These are phyloP conservation scores for Leptonema lineaticorne DNA, from an alignment of 1,140 invertebrate genomes.

Conservation along the genomic window DNA sequence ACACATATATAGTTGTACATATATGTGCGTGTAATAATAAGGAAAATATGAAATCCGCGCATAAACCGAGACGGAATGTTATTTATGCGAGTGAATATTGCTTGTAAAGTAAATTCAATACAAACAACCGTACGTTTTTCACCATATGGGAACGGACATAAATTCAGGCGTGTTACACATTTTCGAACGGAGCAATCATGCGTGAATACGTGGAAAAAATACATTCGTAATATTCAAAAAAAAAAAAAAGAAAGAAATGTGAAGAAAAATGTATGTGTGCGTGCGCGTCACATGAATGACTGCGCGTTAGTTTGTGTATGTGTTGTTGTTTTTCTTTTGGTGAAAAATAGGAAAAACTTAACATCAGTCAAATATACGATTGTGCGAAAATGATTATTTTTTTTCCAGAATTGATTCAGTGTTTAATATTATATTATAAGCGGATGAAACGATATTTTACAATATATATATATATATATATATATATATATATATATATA, in stretches of 20 bases:
- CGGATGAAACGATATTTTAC: too few relatives aligned
- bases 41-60: constrained; percentile 28
- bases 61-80: constrained; percentile 31
- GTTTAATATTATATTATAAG: neutral
- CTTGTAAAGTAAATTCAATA: constrained; percentile 34
- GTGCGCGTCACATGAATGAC: neutral
- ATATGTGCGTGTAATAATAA: constrained; percentile 16
- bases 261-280: neutral
- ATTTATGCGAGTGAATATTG: constrained; percentile 32
- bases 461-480: too few relatives aligned
- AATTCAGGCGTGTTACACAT: constrained; percentile 27
- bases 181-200: constrained; percentile 22
- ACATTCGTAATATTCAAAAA: too few relatives aligned
- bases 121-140: constrained; percentile 30
- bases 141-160: constrained; percentile 30
- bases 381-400: too few relatives aligned
- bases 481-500: too few relatives aligned
- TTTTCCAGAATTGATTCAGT: too few relatives aligned
- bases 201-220: neutral
- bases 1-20: neutral
- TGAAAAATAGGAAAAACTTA: too few relatives aligned
- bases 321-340: too few relatives aligned
- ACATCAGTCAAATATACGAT: too few relatives aligned
- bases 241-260: neutral
- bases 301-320: neutral